Conservation (phyloP, 2,888 invertebrate genomes). For the Galeruca laticollis region DNA sequence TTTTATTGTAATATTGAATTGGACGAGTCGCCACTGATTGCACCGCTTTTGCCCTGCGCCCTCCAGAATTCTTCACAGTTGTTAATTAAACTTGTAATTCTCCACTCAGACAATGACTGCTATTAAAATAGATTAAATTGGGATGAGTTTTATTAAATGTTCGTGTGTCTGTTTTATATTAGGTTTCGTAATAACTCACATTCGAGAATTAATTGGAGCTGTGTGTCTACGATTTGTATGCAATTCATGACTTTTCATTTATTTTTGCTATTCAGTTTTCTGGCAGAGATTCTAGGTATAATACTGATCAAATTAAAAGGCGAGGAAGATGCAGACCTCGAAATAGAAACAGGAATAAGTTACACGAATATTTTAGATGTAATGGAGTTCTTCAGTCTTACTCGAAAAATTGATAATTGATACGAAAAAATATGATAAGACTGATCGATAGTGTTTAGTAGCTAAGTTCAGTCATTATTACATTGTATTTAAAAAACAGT, state of each 20-base stretch:
- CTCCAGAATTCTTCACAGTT: conserved; percentile 58
- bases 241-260: not conserved
- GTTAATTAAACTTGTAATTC: conserved; percentile 67
- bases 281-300: not conserved
- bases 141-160: conserved; percentile 66
- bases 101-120: conserved; percentile 65
- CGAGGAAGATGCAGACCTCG: not conserved
- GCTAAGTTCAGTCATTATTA: too few species aligned
- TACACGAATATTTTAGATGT: not conserved
- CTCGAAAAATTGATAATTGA: too few species aligned
- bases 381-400: too few species aligned
- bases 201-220: conserved; percentile 59
- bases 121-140: conserved; percentile 67
- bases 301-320: not conserved
- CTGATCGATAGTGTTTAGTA: too few species aligned
- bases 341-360: not conserved
- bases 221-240: conserved; percentile 9
- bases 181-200: conserved; percentile 60
- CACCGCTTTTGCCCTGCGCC: conserved; percentile 18
- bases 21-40: conserved; percentile 4
- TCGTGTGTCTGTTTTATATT: conserved; percentile 62
- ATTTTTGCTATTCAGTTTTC: not conserved
- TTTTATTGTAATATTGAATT: not conserved
- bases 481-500: too few species aligned
- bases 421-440: too few species aligned